Percentiles rank a stretch among this genome's conserved stretches.
Conservation (phyloP, 2,888 invertebrate species). For the Vesta saturnalis region DNA sequence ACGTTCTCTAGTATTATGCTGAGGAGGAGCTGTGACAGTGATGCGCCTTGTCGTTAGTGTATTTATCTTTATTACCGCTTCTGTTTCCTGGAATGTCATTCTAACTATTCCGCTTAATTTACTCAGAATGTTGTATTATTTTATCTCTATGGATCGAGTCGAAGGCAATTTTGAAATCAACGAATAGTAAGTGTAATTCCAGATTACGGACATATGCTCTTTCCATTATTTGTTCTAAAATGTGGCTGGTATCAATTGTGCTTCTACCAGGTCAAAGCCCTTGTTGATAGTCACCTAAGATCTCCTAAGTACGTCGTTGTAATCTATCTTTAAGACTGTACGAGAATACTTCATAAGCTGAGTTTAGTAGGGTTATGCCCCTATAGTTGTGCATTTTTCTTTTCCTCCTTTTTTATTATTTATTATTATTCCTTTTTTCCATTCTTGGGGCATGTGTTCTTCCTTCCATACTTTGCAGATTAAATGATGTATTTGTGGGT, state of each 20-base stretch:
- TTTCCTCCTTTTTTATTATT: neutral
- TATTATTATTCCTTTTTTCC: neutral
- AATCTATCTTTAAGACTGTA: neutral
- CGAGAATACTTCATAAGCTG: neutral
- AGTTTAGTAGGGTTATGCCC: neutral
- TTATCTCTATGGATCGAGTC: neutral
- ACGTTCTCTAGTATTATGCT: neutral
- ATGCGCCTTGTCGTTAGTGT: too few species aligned
- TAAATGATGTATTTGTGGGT: neutral
- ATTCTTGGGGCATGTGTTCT: neutral
- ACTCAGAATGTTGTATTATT: neutral
- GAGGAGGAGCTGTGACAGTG: neutral
- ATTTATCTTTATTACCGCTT: neutral
- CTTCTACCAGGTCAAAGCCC: conserved; percentile 11
- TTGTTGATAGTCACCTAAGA: conserved; percentile 12
- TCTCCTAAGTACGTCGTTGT: conserved; percentile 7
- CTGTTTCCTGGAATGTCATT: neutral
- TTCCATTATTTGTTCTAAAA: conserved; percentile 8
- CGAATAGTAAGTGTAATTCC: too few species aligned
- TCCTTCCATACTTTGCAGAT: neutral
- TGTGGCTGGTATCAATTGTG: conserved; percentile 13
- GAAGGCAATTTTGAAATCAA: conserved; percentile 1
- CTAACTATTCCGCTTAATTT: neutral
- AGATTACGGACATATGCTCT: neutral
- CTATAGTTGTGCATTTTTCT: neutral